phyloP scores from a whole-genome alignment of 2,888 invertebrate species.

The Dexiosoma caninum region DNA sequence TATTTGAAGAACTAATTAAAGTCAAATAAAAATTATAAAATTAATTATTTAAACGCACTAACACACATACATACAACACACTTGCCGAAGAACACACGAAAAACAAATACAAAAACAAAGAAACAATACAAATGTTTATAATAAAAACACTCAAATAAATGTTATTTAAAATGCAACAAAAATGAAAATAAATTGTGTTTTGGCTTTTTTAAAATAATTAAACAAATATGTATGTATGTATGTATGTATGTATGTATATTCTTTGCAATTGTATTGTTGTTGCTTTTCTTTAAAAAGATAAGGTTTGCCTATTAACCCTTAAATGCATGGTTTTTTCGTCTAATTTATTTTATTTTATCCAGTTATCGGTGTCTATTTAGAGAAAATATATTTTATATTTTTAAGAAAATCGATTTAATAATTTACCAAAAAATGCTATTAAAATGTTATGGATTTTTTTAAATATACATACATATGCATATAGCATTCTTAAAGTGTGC shows the following conservation, averaged over 20 bases:
- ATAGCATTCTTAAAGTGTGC: neutral
- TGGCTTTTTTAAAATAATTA: conserved; percentile 44
- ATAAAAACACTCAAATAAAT: conserved; percentile 55
- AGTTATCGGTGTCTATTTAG: neutral
- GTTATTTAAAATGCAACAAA: conserved; percentile 52
- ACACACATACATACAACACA: neutral
- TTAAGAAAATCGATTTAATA: neutral
- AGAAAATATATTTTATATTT: neutral
- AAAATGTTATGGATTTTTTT: no score
- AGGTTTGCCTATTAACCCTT: conserved; percentile 42
- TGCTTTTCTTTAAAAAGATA: neutral
- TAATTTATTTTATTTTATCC: neutral
- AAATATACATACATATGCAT: no score
- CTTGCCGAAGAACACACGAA: neutral
- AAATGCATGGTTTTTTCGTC: conserved; percentile 36
- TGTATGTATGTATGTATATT: no score
- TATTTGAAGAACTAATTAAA: neutral
- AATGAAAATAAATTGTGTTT: conserved; percentile 42
- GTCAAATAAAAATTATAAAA: neutral
- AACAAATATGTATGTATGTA: neutral
- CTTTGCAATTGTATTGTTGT: no score
- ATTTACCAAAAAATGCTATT: no score
- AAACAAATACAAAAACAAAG: conserved; percentile 33
- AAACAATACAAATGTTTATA: neutral
- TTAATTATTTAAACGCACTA: conserved; percentile 42